Percentiles rank a stretch among this genome's conserved stretches.
These are phyloP conservation scores for Anomalospiza imberbis DNA, from an alignment of 2,797 vertebrate genomes.

Conservation along the genomic window DNA sequence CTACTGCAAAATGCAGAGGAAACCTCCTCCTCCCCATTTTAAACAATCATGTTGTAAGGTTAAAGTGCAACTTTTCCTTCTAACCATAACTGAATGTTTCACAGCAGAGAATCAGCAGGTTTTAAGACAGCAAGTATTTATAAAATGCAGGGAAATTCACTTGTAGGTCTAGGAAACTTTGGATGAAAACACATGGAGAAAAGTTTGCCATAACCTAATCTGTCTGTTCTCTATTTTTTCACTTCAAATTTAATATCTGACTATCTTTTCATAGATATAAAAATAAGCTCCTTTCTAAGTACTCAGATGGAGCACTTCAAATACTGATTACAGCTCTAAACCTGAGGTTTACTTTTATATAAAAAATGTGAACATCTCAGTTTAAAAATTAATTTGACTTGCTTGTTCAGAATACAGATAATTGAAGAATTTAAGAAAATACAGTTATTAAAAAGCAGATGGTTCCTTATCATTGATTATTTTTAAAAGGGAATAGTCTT, in stretches of 20 bases:
- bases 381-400: neutral
- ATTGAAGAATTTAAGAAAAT: neutral
- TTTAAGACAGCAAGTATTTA: neutral
- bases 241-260: constrained; percentile 33
- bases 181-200: constrained; percentile 21
- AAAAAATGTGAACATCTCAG: neutral
- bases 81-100: neutral
- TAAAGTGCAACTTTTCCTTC: neutral
- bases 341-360: neutral
- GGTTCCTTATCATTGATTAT: neutral
- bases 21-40: neutral
- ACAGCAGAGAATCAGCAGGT: neutral
- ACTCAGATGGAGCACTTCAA: neutral
- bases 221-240: neutral
- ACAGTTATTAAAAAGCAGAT: neutral
- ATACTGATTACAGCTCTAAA: neutral
- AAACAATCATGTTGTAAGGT: neutral
- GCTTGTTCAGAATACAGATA: neutral
- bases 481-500: neutral
- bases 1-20: neutral
- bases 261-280: neutral
- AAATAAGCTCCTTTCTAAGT: neutral
- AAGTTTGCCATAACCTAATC: constrained; percentile 28
- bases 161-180: constrained; percentile 14
- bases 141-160: constrained; percentile 10